Percentiles rank a stretch among this genome's conserved stretches.
These are phyloP conservation scores for Trematomus bernacchii DNA, from an alignment of 2,797 vertebrate genomes.

Conservation along the genomic window DNA sequence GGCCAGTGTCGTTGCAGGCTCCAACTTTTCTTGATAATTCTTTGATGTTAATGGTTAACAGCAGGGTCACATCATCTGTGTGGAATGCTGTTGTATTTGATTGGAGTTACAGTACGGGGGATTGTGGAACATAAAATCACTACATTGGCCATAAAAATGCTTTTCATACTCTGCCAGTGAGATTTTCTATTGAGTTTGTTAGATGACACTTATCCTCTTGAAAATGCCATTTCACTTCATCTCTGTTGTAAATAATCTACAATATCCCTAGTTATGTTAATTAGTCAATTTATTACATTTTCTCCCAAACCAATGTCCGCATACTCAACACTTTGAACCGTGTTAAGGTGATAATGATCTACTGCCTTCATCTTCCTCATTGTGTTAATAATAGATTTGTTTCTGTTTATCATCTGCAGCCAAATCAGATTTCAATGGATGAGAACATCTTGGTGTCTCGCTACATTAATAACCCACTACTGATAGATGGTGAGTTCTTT, in stretches of 20 bases:
- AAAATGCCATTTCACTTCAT: neutral
- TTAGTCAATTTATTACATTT: neutral
- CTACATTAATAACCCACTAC: constrained; percentile 94
- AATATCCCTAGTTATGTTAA: neutral
- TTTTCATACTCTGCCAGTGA: neutral
- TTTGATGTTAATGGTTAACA: constrained; percentile 66
- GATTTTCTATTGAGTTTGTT: neutral
- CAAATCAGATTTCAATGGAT: constrained; percentile 94
- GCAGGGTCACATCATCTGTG: constrained; percentile 45
- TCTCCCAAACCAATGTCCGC: neutral
- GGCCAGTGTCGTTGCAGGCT: constrained; percentile 56
- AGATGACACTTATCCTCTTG: neutral
- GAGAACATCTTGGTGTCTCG: constrained; percentile 97
- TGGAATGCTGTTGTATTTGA: constrained; percentile 43
- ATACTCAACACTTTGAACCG: neutral
- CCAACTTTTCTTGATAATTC: constrained; percentile 42
- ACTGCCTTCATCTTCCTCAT: constrained; percentile 9
- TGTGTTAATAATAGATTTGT: constrained; percentile 24
- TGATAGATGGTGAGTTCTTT: constrained; percentile 93
- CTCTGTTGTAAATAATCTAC: constrained; percentile 3
- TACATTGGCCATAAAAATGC: neutral
- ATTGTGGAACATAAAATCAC: neutral
- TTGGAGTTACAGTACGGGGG: constrained; percentile 15
- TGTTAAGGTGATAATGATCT: neutral
- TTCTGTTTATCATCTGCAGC: constrained; percentile 80